Conservation (phyloP, 2,113 vertebrate species). For the Axis porcinus region DNA sequence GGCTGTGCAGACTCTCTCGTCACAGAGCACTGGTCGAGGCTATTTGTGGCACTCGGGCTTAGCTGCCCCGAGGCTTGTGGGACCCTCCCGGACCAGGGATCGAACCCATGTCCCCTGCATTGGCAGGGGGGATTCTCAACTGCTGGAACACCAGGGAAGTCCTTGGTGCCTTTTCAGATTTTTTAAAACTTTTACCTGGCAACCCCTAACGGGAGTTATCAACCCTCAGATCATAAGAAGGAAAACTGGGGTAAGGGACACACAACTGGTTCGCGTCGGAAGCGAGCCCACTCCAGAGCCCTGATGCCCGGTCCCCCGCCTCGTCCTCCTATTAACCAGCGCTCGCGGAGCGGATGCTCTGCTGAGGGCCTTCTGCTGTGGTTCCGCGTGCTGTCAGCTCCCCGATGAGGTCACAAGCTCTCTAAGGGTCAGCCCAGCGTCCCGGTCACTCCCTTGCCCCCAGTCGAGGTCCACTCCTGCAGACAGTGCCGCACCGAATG, state of each 20-base stretch:
- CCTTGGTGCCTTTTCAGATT: neutral
- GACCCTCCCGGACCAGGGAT: neutral
- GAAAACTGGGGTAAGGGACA: neutral
- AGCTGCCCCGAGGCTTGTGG: neutral
- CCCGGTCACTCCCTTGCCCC: neutral
- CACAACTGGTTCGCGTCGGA: fast-evolving
- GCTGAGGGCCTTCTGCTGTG: neutral
- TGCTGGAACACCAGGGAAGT: neutral
- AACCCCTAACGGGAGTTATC: neutral
- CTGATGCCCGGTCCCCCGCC: neutral
- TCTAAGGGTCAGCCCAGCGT: neutral
- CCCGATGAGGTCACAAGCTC: neutral
- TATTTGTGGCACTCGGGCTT: fast-evolving
- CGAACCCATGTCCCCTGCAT: neutral
- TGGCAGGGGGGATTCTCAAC: neutral
- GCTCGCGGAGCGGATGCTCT: fast-evolving
- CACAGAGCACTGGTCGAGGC: too few species aligned
- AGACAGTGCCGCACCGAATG: fast-evolving
- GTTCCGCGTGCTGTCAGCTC: neutral
- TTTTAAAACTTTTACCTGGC: neutral
- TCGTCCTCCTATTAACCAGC: neutral
- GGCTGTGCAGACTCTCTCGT: neutral
- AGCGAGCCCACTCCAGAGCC: neutral
- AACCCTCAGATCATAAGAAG: neutral
- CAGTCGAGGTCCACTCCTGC: fast-evolving